Evolutionary conservation across 2,113 vertebrate genomes (phyloP), one percentile per base, ranked within the genome.

Genomic region (Formicarius rufipectus): DNA sequence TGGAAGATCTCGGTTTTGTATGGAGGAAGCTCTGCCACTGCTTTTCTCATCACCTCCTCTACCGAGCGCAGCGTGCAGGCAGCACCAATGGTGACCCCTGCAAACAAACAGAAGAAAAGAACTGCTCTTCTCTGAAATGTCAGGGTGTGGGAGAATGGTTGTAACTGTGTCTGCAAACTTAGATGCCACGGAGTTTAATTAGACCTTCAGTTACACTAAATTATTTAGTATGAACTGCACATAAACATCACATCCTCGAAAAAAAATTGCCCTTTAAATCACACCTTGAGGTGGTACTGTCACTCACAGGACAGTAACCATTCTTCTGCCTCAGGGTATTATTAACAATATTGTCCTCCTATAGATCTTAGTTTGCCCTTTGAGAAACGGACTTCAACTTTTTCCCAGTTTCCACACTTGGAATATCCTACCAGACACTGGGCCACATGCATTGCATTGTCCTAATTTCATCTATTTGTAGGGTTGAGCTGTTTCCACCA

Each of bases 11-110:
- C 97, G 0, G 98, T 99, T 96, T 98, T 98, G 78, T 98, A 67
- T 15, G 93, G 55, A 62, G 98, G 98, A 74, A 98, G 97, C 17
- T 98, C 86, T 22, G 91, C 77, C 63, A 99, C 96, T 0, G 80
- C 98, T 63, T 97, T 76, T 14, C 40, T 95, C 91, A 99, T 97
- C 58, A 98, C 98, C 18, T 97, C 97, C 81, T 98, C 98, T 90
- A 99, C 86, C 7, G 76, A 95, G 81, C 96, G 98, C 90, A 99
- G 94, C 5, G 98, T 97, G 92, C 99, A 99, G 8, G 98, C 98
- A 8, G 99, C 99, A 0, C 99, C 99, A 0, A 99, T 98, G 78
- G 83, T 91, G 12, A 99, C 90, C 5, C 99, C 99, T 99, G 52
- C 23, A 59, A 85, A 58, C 23, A 78, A 90, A 47, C 8, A 73